These are phyloP conservation scores for Hexactinellida sp. DNA, from an alignment of 37 sponge, comb jelly and placozoan genomes.

Conservation along the genomic window DNA sequence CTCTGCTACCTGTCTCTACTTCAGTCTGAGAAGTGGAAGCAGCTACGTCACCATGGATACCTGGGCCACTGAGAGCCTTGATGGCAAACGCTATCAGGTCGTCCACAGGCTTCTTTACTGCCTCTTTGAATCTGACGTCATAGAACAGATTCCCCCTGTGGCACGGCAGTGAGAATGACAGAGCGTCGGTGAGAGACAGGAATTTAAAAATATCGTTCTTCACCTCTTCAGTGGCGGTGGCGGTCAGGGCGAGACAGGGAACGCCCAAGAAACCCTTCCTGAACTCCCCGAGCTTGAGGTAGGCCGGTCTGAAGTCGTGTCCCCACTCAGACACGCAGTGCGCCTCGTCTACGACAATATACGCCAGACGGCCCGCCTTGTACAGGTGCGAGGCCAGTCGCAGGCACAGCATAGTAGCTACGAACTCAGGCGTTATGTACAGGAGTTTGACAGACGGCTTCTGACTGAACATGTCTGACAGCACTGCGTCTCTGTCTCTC, in stretches of 20 bases:
- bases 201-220: conserved; percentile 45
- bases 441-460: conserved; percentile 59
- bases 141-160: conserved; percentile 72
- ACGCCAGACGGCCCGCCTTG: conserved; percentile 29
- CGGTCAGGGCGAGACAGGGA: conserved; percentile 86
- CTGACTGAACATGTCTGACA: conserved; percentile 41
- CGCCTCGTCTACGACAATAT: conserved; percentile 84
- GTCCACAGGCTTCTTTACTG: background rate
- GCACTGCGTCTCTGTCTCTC: conserved; percentile 37
- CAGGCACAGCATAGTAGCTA: conserved; percentile 54
- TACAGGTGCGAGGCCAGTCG: conserved; percentile 25
- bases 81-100: background rate
- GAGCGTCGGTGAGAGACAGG: conserved; percentile 33
- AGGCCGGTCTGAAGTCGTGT: conserved; percentile 97
- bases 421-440: conserved; percentile 91
- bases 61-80: background rate
- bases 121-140: conserved; percentile 48
- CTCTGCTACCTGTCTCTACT: background rate
- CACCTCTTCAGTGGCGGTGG: conserved; percentile 82
- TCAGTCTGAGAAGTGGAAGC: background rate
- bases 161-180: conserved; percentile 36
- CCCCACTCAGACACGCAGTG: conserved; percentile 99
- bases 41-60: background rate
- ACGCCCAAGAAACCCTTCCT: conserved; percentile 32
- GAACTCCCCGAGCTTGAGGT: conserved; percentile 78